Conservation (phyloP, 2,113 vertebrate species). For the Odontophorus gujanensis region DNA sequence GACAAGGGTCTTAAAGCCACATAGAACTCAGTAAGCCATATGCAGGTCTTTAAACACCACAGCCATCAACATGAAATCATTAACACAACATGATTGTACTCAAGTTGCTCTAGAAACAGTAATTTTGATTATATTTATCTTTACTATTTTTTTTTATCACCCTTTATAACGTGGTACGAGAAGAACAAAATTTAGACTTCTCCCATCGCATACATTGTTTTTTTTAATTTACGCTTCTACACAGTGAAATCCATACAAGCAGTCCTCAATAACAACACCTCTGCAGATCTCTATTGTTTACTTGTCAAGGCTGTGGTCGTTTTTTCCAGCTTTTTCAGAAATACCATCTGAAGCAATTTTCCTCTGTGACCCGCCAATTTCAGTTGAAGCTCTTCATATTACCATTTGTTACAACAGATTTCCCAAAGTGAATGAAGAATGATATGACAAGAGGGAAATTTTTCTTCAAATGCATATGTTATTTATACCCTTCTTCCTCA, state of each 20-base stretch:
- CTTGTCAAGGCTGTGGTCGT: neutral
- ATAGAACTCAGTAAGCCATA: neutral
- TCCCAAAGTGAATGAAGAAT: neutral
- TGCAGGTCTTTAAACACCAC: neutral
- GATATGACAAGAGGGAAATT: neutral
- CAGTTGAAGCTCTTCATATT: neutral
- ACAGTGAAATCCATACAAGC: neutral
- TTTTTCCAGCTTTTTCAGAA: neutral
- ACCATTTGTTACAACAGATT: neutral
- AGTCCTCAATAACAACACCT: neutral
- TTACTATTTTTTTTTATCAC: neutral
- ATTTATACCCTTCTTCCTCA: conserved; percentile 7
- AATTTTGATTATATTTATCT: neutral
- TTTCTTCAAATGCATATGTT: conserved; percentile 35
- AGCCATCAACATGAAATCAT: neutral
- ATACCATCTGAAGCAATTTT: neutral
- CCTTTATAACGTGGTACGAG: neutral
- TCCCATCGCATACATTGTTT: neutral
- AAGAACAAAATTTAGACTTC: neutral
- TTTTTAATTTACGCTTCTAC: neutral
- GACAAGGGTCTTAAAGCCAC: neutral
- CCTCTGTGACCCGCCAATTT: neutral
- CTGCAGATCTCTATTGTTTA: neutral
- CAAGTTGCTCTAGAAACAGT: neutral
- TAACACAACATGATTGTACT: neutral